Conservation (phyloP, 2,888 invertebrate genomes). For the Drosophila barbarae region DNA sequence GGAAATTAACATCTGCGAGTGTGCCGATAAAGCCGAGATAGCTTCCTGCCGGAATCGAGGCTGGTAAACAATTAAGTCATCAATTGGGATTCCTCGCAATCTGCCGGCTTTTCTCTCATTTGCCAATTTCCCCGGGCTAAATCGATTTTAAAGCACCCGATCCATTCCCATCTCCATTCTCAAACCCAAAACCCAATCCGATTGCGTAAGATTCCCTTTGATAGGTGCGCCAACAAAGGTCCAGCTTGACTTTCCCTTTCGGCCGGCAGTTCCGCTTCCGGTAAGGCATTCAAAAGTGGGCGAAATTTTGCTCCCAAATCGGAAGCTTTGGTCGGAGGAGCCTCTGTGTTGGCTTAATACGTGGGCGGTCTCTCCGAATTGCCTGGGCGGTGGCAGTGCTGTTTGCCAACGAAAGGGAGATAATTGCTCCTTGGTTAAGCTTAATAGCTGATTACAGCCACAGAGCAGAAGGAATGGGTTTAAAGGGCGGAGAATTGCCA, state of each 20-base stretch:
- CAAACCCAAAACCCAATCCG: conserved; percentile 1
- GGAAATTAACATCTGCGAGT: conserved; percentile 26
- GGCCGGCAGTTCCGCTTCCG: conserved; percentile 29
- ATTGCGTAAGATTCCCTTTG: background rate
- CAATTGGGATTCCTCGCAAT: conserved; percentile 30
- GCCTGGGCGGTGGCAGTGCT: conserved; percentile 14
- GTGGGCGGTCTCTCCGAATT: conserved; percentile 22
- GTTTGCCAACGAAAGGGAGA: conserved; percentile 12
- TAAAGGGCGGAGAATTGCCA: too few relatives aligned
- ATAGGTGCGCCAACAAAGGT: conserved; percentile 5
- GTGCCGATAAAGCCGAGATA: conserved; percentile 20
- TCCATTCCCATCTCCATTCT: background rate
- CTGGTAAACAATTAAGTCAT: conserved; percentile 54
- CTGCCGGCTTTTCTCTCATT: conserved; percentile 2
- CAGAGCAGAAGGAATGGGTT: background rate
- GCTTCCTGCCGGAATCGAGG: conserved; percentile 11
- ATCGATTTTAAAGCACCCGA: conserved; percentile 28
- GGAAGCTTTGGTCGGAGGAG: background rate
- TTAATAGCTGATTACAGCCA: conserved; percentile 4
- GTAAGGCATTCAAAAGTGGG: conserved; percentile 7
- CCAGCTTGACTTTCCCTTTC: conserved; percentile 7
- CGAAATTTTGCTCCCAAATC: conserved; percentile 1
- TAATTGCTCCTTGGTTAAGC: conserved; percentile 16
- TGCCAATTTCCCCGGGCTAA: conserved; percentile 15
- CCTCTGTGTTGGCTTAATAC: background rate